These are phyloP conservation scores for Ceryle rudis DNA, from an alignment of 2,797 vertebrate species.

Conservation along the genomic window DNA sequence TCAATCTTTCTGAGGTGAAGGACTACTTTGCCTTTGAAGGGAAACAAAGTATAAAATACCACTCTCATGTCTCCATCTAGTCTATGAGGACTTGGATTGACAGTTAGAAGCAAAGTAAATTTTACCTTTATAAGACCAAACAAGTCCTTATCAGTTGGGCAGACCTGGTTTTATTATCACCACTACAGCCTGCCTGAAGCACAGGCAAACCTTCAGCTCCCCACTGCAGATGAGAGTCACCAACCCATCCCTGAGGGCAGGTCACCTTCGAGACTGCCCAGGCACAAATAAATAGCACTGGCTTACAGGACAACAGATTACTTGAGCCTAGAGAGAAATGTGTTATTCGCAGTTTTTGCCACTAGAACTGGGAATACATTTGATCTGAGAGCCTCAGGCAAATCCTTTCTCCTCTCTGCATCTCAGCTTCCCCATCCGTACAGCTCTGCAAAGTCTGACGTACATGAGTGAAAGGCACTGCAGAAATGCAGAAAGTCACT, in stretches of 20 bases:
- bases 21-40: background rate
- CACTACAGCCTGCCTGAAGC: background rate
- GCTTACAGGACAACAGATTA: background rate
- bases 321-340: background rate
- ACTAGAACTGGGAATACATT: background rate
- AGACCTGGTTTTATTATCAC: background rate
- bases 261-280: background rate
- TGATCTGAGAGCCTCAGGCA: conserved; percentile 43
- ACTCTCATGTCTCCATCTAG: background rate
- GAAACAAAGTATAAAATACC: background rate
- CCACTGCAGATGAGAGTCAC: background rate
- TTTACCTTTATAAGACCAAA: background rate
- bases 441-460: background rate
- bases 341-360: background rate
- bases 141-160: background rate
- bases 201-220: background rate
- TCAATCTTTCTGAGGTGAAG: background rate
- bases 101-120: background rate
- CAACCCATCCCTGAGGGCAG: background rate
- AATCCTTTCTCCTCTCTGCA: conserved; percentile 40
- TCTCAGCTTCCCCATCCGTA: background rate
- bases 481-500: background rate
- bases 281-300: background rate
- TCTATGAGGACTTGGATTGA: background rate
- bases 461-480: background rate